phyloP scores from a whole-genome alignment of 2,113 vertebrate species.

The Ceratotherium simum region DNA sequence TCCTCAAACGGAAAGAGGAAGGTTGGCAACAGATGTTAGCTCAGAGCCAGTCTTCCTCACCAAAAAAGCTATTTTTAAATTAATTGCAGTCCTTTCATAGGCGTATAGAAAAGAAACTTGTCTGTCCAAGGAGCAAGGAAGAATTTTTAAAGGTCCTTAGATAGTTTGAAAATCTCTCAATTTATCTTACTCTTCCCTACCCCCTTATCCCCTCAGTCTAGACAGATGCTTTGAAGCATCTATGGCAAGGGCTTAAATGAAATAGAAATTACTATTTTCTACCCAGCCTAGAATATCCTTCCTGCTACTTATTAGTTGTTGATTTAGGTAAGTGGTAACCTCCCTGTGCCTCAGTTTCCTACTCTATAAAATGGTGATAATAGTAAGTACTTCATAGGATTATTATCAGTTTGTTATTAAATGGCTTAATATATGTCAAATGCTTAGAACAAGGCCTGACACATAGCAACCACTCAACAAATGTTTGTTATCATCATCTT shows the following conservation, averaged over 20 bases:
- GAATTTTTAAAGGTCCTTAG: background rate
- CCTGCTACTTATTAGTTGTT: conserved; percentile 52
- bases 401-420: conserved; percentile 14
- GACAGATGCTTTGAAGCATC: conserved; percentile 12
- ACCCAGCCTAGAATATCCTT: background rate
- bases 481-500: conserved; percentile 3
- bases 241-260: conserved; percentile 15
- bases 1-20: no score
- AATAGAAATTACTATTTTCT: conserved; percentile 7
- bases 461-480: conserved; percentile 38
- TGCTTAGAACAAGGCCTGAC: background rate
- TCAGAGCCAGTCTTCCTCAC: no score
- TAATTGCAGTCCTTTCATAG: background rate
- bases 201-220: background rate
- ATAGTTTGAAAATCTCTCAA: background rate
- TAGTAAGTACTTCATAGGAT: background rate
- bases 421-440: background rate
- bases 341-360: conserved; percentile 18
- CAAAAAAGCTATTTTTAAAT: conserved; percentile 13
- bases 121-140: background rate
- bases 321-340: background rate
- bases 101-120: conserved; percentile 15
- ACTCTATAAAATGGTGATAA: conserved; percentile 7
- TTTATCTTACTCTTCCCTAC: background rate
- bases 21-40: no score